phyloP scores from a whole-genome alignment of 2,888 invertebrate genomes.

The Drosophila flavopinicola region DNA sequence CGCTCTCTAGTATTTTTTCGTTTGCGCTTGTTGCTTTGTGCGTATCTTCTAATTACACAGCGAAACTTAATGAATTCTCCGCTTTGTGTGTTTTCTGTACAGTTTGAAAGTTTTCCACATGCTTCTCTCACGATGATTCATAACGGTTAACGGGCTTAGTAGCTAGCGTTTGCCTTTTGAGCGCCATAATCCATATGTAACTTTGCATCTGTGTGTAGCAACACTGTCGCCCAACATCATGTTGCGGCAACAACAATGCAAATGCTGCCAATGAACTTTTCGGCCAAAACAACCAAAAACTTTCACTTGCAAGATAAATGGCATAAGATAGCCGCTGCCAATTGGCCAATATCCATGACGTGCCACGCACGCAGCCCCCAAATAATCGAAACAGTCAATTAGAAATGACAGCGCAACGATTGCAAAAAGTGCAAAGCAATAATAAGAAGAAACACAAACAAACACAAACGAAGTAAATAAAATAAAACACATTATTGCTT shows the following conservation, averaged over 20 bases:
- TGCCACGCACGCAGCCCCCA: conserved; percentile 47
- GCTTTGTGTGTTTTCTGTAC: conserved; percentile 27
- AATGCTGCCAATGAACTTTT: conserved; percentile 59
- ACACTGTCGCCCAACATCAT: conserved; percentile 19
- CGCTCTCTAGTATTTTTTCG: conserved; percentile 28
- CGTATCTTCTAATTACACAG: conserved; percentile 54
- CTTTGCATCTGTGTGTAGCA: conserved; percentile 5
- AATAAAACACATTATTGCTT: conserved; percentile 32
- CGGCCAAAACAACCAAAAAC: conserved; percentile 29
- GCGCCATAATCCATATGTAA: conserved; percentile 15
- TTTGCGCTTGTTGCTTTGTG: conserved; percentile 33
- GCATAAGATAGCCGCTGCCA: conserved; percentile 53
- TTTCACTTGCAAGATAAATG: conserved; percentile 62
- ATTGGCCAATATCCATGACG: conserved; percentile 63
- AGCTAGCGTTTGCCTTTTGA: conserved; percentile 15
- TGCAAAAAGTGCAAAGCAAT: conserved; percentile 46
- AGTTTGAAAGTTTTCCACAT: conserved; percentile 28
- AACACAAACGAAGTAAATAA: conserved; percentile 11
- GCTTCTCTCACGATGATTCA: conserved; percentile 45
- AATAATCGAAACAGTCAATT: conserved; percentile 55
- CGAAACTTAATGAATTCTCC: conserved; percentile 43
- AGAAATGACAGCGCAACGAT: conserved; percentile 47
- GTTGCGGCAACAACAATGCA: conserved; percentile 10
- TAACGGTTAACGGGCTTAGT: conserved; percentile 39
- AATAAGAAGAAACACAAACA: conserved; percentile 26